phyloP scores from a whole-genome alignment of 2,113 vertebrate species.

The Hirundichthys speculiger region DNA sequence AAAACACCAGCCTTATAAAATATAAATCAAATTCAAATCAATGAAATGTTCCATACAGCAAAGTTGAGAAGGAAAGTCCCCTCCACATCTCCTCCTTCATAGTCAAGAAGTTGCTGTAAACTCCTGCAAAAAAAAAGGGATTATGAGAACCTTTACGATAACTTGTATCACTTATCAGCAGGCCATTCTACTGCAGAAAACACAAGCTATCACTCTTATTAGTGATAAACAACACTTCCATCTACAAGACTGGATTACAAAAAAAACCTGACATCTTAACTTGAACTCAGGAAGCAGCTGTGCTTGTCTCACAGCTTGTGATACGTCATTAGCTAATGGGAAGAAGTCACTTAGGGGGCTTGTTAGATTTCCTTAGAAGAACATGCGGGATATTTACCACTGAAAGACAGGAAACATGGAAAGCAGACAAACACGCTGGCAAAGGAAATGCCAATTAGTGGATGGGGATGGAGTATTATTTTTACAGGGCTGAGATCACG shows the following conservation, averaged over 20 bases:
- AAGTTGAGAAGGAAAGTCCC: slow-evolving; percentile 95
- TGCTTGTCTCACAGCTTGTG: not conserved
- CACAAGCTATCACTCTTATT: too few relatives aligned
- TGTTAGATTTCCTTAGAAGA: slow-evolving; percentile 21
- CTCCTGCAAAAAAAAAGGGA: slow-evolving; percentile 80
- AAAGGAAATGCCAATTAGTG: slow-evolving; percentile 28
- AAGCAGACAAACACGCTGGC: slow-evolving; percentile 9
- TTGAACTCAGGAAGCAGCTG: not conserved
- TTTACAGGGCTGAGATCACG: not conserved
- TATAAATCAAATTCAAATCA: not conserved
- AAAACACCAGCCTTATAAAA: too few relatives aligned
- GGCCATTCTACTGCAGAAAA: too few relatives aligned
- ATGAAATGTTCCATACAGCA: slow-evolving; percentile 79
- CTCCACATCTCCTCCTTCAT: slow-evolving; percentile 89
- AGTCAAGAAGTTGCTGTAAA: slow-evolving; percentile 94
- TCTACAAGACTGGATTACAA: too few relatives aligned
- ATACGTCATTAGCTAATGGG: not conserved
- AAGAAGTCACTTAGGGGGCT: slow-evolving; percentile 32
- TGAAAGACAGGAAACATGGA: slow-evolving; percentile 30
- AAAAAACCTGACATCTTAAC: too few relatives aligned
- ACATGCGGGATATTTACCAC: slow-evolving; percentile 27
- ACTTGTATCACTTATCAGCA: not conserved
- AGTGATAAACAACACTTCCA: too few relatives aligned
- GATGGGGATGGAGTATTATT: slow-evolving; percentile 1
- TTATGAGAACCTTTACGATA: too few relatives aligned